A percentile compares a stretch with the other conserved stretches of the same genome.
These are phyloP conservation scores for Sclerodermus sp. DNA, from an alignment of 2,888 invertebrate genomes.

Conservation along the genomic window DNA sequence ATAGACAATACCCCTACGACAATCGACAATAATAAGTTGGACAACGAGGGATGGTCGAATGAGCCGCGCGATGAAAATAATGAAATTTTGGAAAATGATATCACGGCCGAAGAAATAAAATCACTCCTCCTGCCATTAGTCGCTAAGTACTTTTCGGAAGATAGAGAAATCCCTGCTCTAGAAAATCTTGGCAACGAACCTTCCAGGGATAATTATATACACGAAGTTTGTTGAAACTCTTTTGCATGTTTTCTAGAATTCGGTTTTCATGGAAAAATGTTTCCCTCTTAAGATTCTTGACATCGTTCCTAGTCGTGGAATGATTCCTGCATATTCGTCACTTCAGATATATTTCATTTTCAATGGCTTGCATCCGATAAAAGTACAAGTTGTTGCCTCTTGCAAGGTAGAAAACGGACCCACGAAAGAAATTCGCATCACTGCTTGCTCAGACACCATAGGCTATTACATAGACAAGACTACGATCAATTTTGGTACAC, in stretches of 20 bases:
- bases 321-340: constrained; percentile 26
- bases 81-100: too few relatives aligned
- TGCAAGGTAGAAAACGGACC: constrained; percentile 65
- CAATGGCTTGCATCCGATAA: constrained; percentile 29
- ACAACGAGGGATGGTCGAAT: not conserved
- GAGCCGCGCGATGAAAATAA: not conserved
- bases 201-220: constrained; percentile 11
- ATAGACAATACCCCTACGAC: too few relatives aligned
- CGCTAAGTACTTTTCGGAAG: constrained; percentile 13
- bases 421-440: constrained; percentile 59
- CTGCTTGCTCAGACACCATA: constrained; percentile 61
- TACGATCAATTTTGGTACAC: constrained; percentile 54
- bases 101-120: constrained; percentile 14
- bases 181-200: constrained; percentile 14
- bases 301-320: constrained; percentile 28
- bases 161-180: constrained; percentile 23
- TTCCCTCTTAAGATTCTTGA: constrained; percentile 22
- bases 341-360: constrained; percentile 30
- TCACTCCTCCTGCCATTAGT: constrained; percentile 19
- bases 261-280: not conserved
- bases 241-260: too few relatives aligned
- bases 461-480: constrained; percentile 59
- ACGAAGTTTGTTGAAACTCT: constrained; percentile 26
- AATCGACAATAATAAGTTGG: not conserved
- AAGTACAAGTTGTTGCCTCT: constrained; percentile 58